These are phyloP conservation scores for Tiliacea aurago DNA, from an alignment of 2,888 invertebrate genomes.

Conservation along the genomic window DNA sequence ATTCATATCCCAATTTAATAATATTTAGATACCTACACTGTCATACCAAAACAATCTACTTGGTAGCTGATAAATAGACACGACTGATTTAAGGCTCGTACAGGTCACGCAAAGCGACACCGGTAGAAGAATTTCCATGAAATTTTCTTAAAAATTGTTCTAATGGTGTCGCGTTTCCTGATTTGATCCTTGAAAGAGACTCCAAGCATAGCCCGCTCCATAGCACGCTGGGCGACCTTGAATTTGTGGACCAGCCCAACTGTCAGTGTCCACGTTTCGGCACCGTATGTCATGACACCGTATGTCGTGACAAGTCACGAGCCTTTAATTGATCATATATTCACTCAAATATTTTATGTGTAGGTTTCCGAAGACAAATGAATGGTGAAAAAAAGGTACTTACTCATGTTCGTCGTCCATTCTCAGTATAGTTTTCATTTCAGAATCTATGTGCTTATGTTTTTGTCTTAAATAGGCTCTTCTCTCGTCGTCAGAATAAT, in stretches of 20 bases:
- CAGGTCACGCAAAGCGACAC: too few relatives aligned
- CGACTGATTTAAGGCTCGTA: background rate
- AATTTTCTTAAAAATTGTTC: too few relatives aligned
- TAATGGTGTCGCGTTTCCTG: too few relatives aligned
- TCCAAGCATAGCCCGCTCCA: too few relatives aligned
- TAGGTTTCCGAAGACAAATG: background rate
- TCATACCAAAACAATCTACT: background rate
- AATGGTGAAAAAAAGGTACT: background rate
- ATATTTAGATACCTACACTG: background rate
- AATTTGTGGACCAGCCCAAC: too few relatives aligned
- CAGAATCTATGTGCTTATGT: constrained; percentile 67
- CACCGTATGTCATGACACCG: too few relatives aligned
- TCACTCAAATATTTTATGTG: background rate
- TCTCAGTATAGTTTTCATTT: constrained; percentile 59
- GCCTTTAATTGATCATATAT: background rate
- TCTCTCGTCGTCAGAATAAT: constrained; percentile 71
- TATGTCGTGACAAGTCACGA: too few relatives aligned
- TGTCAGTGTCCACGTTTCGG: too few relatives aligned
- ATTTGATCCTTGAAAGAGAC: too few relatives aligned
- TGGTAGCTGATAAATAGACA: background rate
- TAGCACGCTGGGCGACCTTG: too few relatives aligned
- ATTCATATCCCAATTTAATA: background rate
- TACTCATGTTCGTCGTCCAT: constrained; percentile 11
- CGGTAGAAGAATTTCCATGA: too few relatives aligned
- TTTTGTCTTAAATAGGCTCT: constrained; percentile 25